These are phyloP conservation scores for Cervus canadensis DNA, from an alignment of 2,113 vertebrate genomes.

Conservation along the genomic window DNA sequence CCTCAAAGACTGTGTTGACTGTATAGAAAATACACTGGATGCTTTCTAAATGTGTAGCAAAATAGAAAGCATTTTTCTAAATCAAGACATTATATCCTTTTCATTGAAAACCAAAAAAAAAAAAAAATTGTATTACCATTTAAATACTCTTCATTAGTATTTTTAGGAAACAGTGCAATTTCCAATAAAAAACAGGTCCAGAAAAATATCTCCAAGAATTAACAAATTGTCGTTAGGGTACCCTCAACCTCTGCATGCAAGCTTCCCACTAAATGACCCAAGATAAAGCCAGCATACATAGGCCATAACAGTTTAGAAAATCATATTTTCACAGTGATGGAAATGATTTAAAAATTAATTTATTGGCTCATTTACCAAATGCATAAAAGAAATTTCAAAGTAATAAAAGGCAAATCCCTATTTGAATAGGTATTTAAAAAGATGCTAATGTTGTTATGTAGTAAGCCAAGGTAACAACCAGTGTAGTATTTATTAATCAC, in stretches of 20 bases:
- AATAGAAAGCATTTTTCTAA: neutral
- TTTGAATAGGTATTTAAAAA: neutral
- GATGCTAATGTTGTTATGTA: neutral
- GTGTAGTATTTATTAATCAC: neutral
- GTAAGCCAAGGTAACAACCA: neutral
- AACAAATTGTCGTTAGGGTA: neutral
- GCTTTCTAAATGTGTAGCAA: conserved; percentile 43
- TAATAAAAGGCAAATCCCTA: neutral
- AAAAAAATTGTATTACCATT: conserved; percentile 6
- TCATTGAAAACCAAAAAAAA: neutral
- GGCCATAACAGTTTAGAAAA: neutral
- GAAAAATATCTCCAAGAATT: neutral
- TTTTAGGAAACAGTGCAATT: conserved; percentile 3
- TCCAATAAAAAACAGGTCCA: neutral
- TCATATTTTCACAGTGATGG: neutral
- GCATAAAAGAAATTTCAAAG: neutral
- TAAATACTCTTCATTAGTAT: neutral
- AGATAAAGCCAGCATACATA: neutral
- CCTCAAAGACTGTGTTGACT: conserved; percentile 29
- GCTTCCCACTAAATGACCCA: neutral
- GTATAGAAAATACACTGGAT: conserved; percentile 40
- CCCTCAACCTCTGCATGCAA: neutral
- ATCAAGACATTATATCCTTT: neutral
- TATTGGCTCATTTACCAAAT: neutral
- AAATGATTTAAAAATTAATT: neutral